These are phyloP conservation scores for Oenanthe oenanthe DNA, from an alignment of 2,113 vertebrate species.

Conservation along the genomic window DNA sequence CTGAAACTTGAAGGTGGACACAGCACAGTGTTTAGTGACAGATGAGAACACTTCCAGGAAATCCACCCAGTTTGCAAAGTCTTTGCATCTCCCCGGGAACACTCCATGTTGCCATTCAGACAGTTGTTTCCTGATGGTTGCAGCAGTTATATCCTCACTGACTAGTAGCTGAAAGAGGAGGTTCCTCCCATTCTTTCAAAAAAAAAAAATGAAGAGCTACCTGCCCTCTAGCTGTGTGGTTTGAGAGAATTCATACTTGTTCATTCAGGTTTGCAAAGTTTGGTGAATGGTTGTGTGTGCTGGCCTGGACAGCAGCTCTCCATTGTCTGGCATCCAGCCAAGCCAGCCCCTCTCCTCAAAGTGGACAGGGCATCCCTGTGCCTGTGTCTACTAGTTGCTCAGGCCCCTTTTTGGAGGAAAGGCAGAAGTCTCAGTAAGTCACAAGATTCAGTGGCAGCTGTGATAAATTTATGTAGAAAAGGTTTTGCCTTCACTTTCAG, in stretches of 20 bases:
- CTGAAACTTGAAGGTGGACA: neutral
- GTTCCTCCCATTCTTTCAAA: neutral
- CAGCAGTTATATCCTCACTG: neutral
- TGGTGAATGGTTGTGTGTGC: neutral
- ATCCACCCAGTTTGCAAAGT: neutral
- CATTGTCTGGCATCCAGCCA: fast-evolving
- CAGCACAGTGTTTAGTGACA: neutral
- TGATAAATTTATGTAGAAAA: neutral
- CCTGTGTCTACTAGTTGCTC: neutral
- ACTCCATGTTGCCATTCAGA: neutral
- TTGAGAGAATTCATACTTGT: neutral
- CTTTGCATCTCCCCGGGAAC: neutral
- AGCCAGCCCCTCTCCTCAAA: neutral
- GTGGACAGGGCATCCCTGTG: fast-evolving
- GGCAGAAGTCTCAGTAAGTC: neutral
- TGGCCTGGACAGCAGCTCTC: fast-evolving
- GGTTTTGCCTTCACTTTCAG: neutral
- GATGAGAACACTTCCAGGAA: neutral
- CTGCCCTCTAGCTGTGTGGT: neutral
- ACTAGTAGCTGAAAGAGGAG: neutral
- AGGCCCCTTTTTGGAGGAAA: neutral
- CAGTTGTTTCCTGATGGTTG: neutral
- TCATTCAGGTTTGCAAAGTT: neutral
- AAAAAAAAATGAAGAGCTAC: neutral
- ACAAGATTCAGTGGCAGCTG: neutral